Base-by-base conservation (phyloP, 2,797 vertebrate genomes). In the Nyctibius grandis region DNA sequence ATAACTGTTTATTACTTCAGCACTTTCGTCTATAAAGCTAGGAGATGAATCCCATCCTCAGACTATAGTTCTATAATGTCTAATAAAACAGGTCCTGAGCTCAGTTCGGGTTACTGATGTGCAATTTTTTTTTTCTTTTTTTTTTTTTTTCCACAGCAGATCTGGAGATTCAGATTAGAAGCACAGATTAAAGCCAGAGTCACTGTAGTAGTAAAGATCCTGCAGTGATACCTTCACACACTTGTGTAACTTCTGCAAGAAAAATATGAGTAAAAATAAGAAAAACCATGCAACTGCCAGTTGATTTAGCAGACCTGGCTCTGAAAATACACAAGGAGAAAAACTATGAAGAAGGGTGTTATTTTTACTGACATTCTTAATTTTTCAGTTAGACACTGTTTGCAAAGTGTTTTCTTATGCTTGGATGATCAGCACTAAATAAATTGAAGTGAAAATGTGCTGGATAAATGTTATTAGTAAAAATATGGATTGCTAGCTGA, bases 391-490 rank as follows among this genome's bases (percentile, higher is more conserved):
- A 76, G 69, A 60, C 12, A 56, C 40, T 76, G 6, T 68, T 88
- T 47, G 51, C 31, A 70, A 84, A 92, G 11, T 74, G 42, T 89
- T 95, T 82, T 68, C 34, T 48, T 94, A 79, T 79, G 63, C 68
- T 87, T 84, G 88, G 45, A 63, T 94, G 77, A 90, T 79, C 74
- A 88, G 11, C 40, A 57, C 2, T 8, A 85, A 85, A 91, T 74
- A 88, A 88, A 89, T 54, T 65, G 77, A 79, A 92, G 36, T 53
- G 48, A 91, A 97, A 93, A 92, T 89, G 42, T 86, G 73, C 85
- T 93, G 75, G 69, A 57, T 85, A 85, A 77, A 50, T 63, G 21
- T 75, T 90, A 93, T 88, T 91, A 95, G 44, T 63, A 67, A 92
- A 95, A 90, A 76, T 84, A 91, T 85, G 38, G 54, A 92, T 87